Percentiles rank a stretch among this genome's conserved stretches.
These are phyloP conservation scores for Varecia variegata DNA, from an alignment of 2,797 vertebrate species.

Conservation along the genomic window DNA sequence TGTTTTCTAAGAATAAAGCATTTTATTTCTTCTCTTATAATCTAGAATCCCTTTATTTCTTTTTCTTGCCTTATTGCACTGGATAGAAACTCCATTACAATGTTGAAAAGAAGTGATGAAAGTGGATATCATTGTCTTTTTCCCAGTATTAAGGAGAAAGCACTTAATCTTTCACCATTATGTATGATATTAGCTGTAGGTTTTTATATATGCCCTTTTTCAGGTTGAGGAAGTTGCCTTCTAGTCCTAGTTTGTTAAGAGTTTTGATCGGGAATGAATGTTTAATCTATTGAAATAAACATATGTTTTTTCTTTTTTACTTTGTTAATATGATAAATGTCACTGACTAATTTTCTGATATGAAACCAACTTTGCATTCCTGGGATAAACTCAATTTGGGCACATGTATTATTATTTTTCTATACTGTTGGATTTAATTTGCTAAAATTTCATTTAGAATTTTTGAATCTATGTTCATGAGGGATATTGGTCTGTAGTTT, in stretches of 20 bases:
- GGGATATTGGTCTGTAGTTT: neutral
- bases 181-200: neutral
- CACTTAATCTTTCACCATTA: neutral
- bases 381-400: neutral
- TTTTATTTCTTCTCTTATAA: neutral
- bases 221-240: neutral
- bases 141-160: neutral
- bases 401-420: neutral
- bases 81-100: neutral
- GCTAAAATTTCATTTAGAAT: neutral
- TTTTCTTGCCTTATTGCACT: neutral
- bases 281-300: neutral
- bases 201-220: neutral
- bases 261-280: neutral
- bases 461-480: neutral
- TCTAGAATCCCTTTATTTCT: neutral
- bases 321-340: neutral
- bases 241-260: neutral
- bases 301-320: neutral
- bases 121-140: neutral
- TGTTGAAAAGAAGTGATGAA: neutral
- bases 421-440: neutral
- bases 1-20: neutral
- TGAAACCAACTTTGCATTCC: neutral
- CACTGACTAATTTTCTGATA: neutral